Evolutionary conservation across 2,113 vertebrate genomes (phyloP), one percentile per base, ranked within the genome.

Genomic region (Chaetura pelagica): DNA sequence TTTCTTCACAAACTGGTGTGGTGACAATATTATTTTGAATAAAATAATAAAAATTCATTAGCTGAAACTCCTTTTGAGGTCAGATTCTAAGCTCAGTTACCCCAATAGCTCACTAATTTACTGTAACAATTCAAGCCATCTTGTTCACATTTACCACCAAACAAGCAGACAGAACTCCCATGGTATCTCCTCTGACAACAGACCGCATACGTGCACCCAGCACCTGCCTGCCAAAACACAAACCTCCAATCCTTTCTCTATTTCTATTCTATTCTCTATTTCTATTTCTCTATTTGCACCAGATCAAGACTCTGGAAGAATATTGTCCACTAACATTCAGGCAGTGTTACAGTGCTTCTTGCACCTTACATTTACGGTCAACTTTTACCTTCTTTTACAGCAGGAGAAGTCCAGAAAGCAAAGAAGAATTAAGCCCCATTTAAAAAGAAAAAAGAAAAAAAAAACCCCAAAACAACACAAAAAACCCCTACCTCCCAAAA

Each of bases 171-270:
- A 52, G 29, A 9, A 21, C 29, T 90, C 49, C 84, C 15, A 15
- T 2, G 44, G 44, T 54, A 75, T 29, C 49, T 63, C 7, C 1
- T 54, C 23, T 80, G 40, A 69, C 7, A 5, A 17, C 44, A 72
- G 40, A n/a, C 20, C 29, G 0, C 21, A 13, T 15, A 1, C 26
- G 14, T 51, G 10, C 16, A 67, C 6, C 34, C 49, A n/a, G 44
- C 2, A 3, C 49, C 35, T 42, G 19, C 52, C 68, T 86, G 38
- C 51, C 71, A 55, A 52, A 69, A 44, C 3, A n/a, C 26, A 81
- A 55, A 40, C 66, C 48, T 18, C 21, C 52, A 32, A 1, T 40
- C 10, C 72, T 34, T 62, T 42, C 55, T 16, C 35, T 49, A 23
- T 59, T 57, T 74, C n/a, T n/a, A n/a, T n/a, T n/a, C n/a, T n/a